Conservation (phyloP, 2,113 vertebrate species). For the Rhabdornis inornatus region DNA sequence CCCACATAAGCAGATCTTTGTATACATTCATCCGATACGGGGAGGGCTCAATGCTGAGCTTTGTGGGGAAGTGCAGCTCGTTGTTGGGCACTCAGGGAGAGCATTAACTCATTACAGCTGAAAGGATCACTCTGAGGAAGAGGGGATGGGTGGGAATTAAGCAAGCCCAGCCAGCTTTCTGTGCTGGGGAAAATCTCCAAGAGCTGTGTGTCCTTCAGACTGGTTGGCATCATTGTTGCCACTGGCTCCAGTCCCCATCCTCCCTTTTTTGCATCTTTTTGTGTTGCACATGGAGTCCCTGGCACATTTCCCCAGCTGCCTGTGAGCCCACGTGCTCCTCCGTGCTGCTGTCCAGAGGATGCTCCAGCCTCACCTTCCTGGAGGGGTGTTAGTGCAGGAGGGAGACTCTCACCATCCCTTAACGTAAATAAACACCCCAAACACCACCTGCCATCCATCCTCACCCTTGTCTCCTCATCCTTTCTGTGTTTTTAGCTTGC, state of each 20-base stretch:
- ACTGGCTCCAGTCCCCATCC: not conserved
- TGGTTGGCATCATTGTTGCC: not conserved
- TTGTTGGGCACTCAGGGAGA: not conserved
- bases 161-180: not conserved
- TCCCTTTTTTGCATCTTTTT: not conserved
- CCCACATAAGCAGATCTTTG: constrained; percentile 3
- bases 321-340: not conserved
- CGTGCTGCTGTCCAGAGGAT: not conserved
- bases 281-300: not conserved
- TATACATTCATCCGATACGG: not conserved
- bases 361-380: not conserved
- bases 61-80: not conserved
- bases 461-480: not conserved
- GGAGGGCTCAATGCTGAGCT: not conserved
- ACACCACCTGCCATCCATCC: not conserved
- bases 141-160: not conserved
- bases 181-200: not conserved
- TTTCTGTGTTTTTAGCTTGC: not conserved
- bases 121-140: not conserved
- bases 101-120: not conserved
- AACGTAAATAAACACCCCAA: not conserved
- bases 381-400: not conserved
- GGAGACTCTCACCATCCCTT: not conserved
- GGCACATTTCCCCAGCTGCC: not conserved
- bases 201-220: not conserved